These are phyloP conservation scores for Poeciliopsis infans DNA, from an alignment of 2,797 vertebrate genomes.

Conservation along the genomic window DNA sequence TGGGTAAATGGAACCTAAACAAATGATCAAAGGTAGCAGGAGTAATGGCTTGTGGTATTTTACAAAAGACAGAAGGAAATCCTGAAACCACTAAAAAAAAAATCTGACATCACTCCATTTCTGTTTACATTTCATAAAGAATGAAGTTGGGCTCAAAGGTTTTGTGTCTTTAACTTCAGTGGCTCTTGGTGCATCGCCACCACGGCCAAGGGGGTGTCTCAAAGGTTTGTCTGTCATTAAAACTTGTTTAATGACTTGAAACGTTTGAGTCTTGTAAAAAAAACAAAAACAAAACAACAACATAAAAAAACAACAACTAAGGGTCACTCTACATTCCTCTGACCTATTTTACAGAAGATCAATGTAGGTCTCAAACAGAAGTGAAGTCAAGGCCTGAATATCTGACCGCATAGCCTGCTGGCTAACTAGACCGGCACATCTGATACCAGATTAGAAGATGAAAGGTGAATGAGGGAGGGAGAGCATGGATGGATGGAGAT, in stretches of 20 bases:
- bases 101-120: no score
- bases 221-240: background rate
- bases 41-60: no score
- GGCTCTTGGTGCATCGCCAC: no score
- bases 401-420: conserved; percentile 44
- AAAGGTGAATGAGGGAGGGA: conserved; percentile 24
- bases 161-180: no score
- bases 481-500: conserved; percentile 14
- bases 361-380: conserved; percentile 4
- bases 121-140: no score
- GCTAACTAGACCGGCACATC: conserved; percentile 27
- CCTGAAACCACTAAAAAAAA: no score
- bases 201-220: no score
- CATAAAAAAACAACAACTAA: no score
- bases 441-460: conserved; percentile 38
- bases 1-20: no score
- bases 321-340: conserved; percentile 2
- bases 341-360: conserved; percentile 26
- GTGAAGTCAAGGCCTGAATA: conserved; percentile 22
- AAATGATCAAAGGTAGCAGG: no score
- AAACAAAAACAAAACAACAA: rapidly evolving
- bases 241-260: background rate
- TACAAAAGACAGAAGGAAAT: no score
- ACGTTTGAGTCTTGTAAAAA: background rate
- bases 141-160: no score